Base-by-base conservation (phyloP, 2,113 vertebrate species). In the Myocastor coypus region DNA sequence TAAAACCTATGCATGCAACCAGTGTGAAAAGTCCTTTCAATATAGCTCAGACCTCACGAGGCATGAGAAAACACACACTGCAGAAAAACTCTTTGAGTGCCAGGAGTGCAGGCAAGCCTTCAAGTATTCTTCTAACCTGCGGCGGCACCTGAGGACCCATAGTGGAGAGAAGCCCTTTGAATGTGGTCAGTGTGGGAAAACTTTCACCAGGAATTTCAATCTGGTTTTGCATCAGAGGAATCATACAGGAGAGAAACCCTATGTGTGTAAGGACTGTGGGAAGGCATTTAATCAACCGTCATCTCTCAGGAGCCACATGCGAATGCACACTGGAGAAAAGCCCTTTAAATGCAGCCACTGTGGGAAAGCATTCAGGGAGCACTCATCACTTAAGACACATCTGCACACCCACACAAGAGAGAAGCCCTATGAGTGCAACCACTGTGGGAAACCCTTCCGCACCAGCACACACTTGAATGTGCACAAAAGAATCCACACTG, bases 181-280 rank as follows among this genome's bases (percentile, higher is more conserved):
- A 16, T 98, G 98, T 37, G 64, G 64, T 1, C 63, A 64, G 28
- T 64, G 63, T 64, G 63, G 63, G 63, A 64, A 64, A 64, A 64
- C 63, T 28, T 64, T 64, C 66, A 69, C 66, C 66, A 69, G 66
- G 34, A 69, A n/a, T n/a, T 69, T n/a, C 66, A 69, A 69, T 32
- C 66, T 69, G 66, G 7, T 69, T 69, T 69, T 69, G 66, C 66
- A 69, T 32, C 34, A 69, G 66, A 85, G 97, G 24, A 97, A 90
- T 50, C 97, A 98, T 85, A 97, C 95, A 0, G 98, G 98, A 0
- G 97, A 98, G 95, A 97, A 93, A 82, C 98, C 98, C 0, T 98
- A 97, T 0, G 84, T 64, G 0, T 98, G 98, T 71, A 71, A 87
- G 19, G 96, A 97, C 6, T 98, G 98, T 5, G 97, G 97, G 34